Evolutionary conservation across 2,888 invertebrate genomes (phyloP).

Genomic region (Nomada flava): DNA sequence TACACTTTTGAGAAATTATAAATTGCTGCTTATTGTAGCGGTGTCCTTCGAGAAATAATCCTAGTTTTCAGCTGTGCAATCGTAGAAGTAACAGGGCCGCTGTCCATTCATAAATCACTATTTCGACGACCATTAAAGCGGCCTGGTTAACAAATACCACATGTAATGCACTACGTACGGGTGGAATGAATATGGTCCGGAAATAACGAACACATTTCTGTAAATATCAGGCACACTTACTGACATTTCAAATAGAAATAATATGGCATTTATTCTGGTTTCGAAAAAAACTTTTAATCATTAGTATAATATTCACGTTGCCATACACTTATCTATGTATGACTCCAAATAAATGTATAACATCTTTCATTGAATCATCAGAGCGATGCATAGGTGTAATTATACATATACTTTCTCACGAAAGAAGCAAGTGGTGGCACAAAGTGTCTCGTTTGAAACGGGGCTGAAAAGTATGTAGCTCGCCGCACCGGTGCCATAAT

Average conservation of each 20-base stretch:
- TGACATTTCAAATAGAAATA: neutral
- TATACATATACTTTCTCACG: too few relatives aligned
- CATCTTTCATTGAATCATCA: too few relatives aligned
- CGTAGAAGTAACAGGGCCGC: constrained; percentile 43
- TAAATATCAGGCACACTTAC: neutral
- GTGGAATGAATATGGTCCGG: constrained; percentile 9
- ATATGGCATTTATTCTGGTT: neutral
- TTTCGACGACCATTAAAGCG: constrained; percentile 63
- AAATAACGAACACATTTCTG: neutral
- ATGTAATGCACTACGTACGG: constrained; percentile 65
- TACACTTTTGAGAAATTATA: neutral
- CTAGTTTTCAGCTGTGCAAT: constrained; percentile 1
- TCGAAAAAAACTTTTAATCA: too few relatives aligned
- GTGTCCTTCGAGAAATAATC: neutral
- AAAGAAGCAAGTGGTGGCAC: too few relatives aligned
- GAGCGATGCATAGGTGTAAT: too few relatives aligned
- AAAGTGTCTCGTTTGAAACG: too few relatives aligned
- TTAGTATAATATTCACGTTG: too few relatives aligned
- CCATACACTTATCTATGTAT: too few relatives aligned
- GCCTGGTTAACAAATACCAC: constrained; percentile 71
- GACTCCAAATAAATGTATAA: too few relatives aligned
- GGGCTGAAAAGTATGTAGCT: too few relatives aligned
- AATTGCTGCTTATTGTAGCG: neutral
- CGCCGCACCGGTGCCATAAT: constrained; percentile 16
- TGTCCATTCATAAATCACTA: constrained; percentile 71